Conservation (phyloP, 2,797 vertebrate genomes). For the Cetoscarus ocellatus region DNA sequence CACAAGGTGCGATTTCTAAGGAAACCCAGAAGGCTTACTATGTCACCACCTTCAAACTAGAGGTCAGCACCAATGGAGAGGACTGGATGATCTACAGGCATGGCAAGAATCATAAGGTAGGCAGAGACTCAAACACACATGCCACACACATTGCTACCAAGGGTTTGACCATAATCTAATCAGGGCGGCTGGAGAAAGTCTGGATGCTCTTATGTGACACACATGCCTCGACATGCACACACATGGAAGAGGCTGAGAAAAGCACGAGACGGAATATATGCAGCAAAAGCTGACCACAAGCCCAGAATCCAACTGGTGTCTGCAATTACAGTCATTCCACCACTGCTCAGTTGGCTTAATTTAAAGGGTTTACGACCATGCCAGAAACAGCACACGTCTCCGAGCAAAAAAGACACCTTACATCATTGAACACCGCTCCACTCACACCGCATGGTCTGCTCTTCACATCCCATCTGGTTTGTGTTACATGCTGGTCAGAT, state of each 20-base stretch:
- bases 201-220: conserved; percentile 42
- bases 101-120: conserved; percentile 98
- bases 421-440: conserved; percentile 44
- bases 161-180: neutral
- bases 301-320: conserved; percentile 51
- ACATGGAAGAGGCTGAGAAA: conserved; percentile 15
- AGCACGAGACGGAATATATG: conserved; percentile 60
- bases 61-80: conserved; percentile 98
- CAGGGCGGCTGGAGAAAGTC: conserved; percentile 7
- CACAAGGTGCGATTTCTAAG: conserved; percentile 96
- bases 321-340: conserved; percentile 64
- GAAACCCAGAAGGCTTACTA: conserved; percentile 94
- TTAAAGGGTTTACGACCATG: conserved; percentile 62
- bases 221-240: conserved; percentile 36
- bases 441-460: conserved; percentile 39
- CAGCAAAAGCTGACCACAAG: conserved; percentile 64
- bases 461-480: conserved; percentile 70
- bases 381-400: conserved; percentile 58
- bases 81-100: conserved; percentile 99
- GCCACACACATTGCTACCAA: conserved; percentile 7
- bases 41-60: conserved; percentile 95
- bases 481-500: conserved; percentile 55
- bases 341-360: conserved; percentile 51
- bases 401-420: conserved; percentile 50
- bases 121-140: conserved; percentile 15